Percentiles rank a stretch among this genome's conserved stretches.
phyloP scores from a whole-genome alignment of 2,888 invertebrate species.

The Polydrusus pterygomalis region DNA sequence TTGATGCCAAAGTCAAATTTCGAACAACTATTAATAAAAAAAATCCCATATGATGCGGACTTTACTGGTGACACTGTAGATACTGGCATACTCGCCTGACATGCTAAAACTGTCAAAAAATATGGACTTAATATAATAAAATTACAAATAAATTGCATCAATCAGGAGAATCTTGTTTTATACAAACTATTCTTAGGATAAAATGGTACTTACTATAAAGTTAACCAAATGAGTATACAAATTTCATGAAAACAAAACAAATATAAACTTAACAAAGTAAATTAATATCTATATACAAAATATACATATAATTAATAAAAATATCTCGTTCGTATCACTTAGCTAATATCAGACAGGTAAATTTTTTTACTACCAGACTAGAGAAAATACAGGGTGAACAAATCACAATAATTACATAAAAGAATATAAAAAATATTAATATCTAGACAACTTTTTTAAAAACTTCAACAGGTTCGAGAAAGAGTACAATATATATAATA shows the following conservation, averaged over 20 bases:
- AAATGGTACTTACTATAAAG: neutral
- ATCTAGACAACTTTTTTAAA: constrained; percentile 18
- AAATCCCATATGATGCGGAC: too few species aligned
- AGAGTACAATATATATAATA: neutral
- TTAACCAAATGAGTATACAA: neutral
- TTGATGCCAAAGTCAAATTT: too few species aligned
- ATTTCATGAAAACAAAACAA: neutral
- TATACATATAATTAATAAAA: constrained; percentile 47
- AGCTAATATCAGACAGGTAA: constrained; percentile 49
- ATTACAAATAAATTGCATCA: neutral
- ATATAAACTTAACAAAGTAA: constrained; percentile 4
- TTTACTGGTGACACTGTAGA: too few species aligned
- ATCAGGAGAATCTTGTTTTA: constrained; percentile 16
- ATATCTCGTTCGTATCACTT: constrained; percentile 43
- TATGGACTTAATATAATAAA: too few species aligned
- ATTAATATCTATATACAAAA: constrained; percentile 44
- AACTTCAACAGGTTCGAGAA: constrained; percentile 6
- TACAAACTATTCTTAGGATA: neutral
- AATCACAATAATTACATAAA: constrained; percentile 38
- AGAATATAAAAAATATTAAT: constrained; percentile 32
- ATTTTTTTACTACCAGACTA: constrained; percentile 37
- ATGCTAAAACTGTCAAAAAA: too few species aligned
- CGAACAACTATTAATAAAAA: too few species aligned
- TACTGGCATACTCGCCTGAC: too few species aligned
- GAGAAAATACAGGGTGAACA: constrained; percentile 40